A percentile compares a stretch with the other conserved stretches of the same genome.
Evolutionary conservation across 64 coral and sea anemone genomes (phyloP).

Genomic region (Montipora sp.): DNA sequence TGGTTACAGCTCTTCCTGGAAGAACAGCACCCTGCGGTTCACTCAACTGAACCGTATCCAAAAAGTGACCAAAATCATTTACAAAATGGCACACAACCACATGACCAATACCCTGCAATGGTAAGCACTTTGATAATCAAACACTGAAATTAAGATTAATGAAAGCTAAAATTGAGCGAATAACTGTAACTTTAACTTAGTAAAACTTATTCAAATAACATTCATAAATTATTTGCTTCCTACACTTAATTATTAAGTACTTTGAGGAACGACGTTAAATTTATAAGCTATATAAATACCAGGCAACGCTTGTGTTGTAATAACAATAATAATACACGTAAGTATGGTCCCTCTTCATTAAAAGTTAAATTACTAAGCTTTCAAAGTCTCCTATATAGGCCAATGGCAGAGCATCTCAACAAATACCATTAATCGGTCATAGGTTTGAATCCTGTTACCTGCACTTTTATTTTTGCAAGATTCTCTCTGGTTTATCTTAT

Average conservation of each 20-base stretch:
- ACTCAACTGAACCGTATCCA: neutral
- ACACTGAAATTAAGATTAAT: neutral
- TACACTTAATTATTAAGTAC: neutral
- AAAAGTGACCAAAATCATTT: neutral
- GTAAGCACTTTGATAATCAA: constrained; percentile 1
- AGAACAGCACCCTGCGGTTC: neutral
- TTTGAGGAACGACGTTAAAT: too few relatives aligned
- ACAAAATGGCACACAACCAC: neutral
- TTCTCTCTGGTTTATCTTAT: neutral
- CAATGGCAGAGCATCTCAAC: too few relatives aligned
- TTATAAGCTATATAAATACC: too few relatives aligned
- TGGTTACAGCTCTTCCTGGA: constrained; percentile 10
- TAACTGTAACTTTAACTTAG: too few relatives aligned
- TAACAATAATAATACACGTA: too few relatives aligned
- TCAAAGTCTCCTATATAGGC: too few relatives aligned
- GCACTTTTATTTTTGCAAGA: neutral
- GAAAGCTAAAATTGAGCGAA: neutral
- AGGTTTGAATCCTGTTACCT: too few relatives aligned
- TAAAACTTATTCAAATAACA: neutral
- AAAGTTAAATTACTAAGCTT: too few relatives aligned
- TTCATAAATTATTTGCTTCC: neutral
- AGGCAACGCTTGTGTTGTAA: too few relatives aligned
- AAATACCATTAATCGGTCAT: too few relatives aligned
- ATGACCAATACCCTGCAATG: neutral
- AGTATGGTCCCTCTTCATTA: too few relatives aligned